Conservation (phyloP, 2,888 invertebrate species). For the Perizoma affinitatum region DNA sequence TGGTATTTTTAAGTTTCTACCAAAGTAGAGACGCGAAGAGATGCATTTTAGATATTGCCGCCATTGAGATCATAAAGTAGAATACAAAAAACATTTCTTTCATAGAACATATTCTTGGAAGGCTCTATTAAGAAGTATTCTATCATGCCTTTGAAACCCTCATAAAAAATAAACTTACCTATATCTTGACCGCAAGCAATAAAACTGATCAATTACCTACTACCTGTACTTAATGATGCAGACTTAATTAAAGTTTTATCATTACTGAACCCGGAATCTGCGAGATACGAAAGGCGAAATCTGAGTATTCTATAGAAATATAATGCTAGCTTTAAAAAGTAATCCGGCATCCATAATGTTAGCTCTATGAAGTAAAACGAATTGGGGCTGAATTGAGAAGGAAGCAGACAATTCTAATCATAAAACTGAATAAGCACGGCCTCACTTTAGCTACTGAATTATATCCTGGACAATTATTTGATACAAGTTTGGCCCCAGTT, state of each 20-base stretch:
- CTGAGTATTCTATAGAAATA: conserved; percentile 29
- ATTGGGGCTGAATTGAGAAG: conserved; percentile 22
- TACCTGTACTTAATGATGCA: conserved; percentile 35
- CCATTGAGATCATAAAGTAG: too few relatives aligned
- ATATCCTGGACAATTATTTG: conserved; percentile 9
- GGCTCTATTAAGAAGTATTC: too few relatives aligned
- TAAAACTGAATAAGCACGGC: conserved; percentile 21
- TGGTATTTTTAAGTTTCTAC: too few relatives aligned
- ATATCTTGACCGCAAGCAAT: conserved; percentile 26
- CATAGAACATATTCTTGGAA: neutral
- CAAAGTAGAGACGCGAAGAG: too few relatives aligned
- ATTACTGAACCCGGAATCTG: conserved; percentile 36
- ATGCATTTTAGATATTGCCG: too few relatives aligned
- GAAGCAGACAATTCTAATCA: conserved; percentile 23
- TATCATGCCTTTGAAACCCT: conserved; percentile 4
- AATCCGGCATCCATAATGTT: conserved; percentile 18
- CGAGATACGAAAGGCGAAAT: conserved; percentile 27
- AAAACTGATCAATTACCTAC: conserved; percentile 33
- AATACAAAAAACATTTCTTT: too few relatives aligned
- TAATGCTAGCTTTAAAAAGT: conserved; percentile 23
- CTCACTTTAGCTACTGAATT: conserved; percentile 17
- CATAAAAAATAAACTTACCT: conserved; percentile 15
- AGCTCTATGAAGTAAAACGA: conserved; percentile 25
- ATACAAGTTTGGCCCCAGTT: neutral
- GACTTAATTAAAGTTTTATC: conserved; percentile 30